A percentile compares a stretch with the other conserved stretches of the same genome.
These are phyloP conservation scores for Tringa solitaria DNA, from an alignment of 2,113 vertebrate genomes.

Conservation along the genomic window DNA sequence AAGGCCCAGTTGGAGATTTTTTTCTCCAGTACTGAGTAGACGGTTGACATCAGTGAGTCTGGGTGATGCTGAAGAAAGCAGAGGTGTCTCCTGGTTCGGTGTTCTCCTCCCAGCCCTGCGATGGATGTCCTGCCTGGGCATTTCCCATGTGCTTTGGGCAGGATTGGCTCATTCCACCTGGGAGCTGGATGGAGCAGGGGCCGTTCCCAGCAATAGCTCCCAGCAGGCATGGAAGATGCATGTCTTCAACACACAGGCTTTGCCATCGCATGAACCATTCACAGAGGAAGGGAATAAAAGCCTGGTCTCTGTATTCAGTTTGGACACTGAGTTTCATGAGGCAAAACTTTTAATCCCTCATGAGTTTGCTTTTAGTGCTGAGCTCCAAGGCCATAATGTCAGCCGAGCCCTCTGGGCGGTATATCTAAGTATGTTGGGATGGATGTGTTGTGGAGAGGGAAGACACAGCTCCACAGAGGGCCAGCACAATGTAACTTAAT, in stretches of 20 bases:
- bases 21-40: neutral
- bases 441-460: neutral
- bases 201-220: neutral
- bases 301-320: neutral
- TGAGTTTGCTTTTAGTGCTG: neutral
- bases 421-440: accelerated
- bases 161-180: neutral
- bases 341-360: neutral
- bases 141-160: no score
- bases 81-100: neutral
- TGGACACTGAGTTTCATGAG: no score
- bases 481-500: neutral
- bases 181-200: neutral
- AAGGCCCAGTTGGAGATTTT: neutral
- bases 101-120: neutral
- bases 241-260: neutral
- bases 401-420: neutral
- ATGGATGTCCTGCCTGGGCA: accelerated
- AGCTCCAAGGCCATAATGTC: neutral
- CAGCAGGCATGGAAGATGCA: neutral
- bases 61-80: neutral
- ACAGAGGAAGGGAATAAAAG: neutral
- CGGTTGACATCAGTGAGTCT: neutral
- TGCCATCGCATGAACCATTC: accelerated
- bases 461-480: neutral